Base-by-base conservation (phyloP, 1,140 invertebrate genomes). In the Eupeodes corollae region DNA sequence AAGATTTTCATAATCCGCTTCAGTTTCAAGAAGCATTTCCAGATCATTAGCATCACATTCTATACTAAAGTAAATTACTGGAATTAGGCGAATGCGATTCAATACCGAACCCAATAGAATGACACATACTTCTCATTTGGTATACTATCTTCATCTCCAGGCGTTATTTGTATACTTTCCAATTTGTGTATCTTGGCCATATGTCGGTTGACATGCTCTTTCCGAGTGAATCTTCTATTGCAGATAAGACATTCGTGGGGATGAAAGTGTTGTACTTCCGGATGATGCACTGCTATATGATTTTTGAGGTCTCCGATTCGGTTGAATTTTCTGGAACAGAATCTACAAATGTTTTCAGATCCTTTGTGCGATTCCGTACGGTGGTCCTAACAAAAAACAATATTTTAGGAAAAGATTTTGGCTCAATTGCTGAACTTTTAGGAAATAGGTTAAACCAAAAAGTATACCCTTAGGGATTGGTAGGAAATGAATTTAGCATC, bases 221-320 rank as follows among this genome's bases (percentile, higher is more conserved):
- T 11, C 2, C 38, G 34, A 8, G 12, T 19, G 13, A 40, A 38
- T n/a, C 41, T 42, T 8, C 43, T 33, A n/a, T 39, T 16, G 14
- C 48, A 49, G 5, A 49, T 44, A 16, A 21, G 34, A 35, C 48
- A 49, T 18, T 48, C n/a, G n/a, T 19, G 15, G n/a, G 26, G 14
- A 26, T 10, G 2, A 12, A 6, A 21, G 5, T 12, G 35, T 12
- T 18, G 14, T 11, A 12, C 1, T 12, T 48, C 31, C 5, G 40
- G 31, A 31, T 48, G 39, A 31, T 42, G 34, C 6, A 42, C 21
- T 5, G 41, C 12, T 1, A 34, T 19, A 32, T 37, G 40, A 1
- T 13, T 38, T 48, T 38, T 26, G 3, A 48, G 44, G 18, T 39
- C 8, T 3, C 19, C 35, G 2, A 42, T 21, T 11, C 46, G n/a